phyloP scores from a whole-genome alignment of 2,888 invertebrate genomes.

The Monoplex corrugatus region DNA sequence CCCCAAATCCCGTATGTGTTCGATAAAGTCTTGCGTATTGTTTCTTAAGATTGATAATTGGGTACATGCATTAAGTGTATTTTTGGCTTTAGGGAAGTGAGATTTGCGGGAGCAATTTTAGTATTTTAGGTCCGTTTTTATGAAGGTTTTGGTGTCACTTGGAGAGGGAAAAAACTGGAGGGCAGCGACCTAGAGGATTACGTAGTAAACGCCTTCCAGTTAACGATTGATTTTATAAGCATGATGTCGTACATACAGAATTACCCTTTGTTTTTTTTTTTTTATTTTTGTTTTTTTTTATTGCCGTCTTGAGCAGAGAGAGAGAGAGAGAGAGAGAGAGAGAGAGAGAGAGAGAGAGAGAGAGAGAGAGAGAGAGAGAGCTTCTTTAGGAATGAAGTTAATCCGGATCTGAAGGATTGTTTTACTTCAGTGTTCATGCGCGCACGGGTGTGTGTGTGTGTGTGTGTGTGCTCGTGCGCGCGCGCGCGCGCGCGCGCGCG shows the following conservation, averaged over 20 bases:
- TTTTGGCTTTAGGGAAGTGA: too few species aligned
- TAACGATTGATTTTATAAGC: not conserved
- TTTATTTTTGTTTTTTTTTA: not conserved
- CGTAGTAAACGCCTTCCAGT: too few species aligned
- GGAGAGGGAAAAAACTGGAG: not conserved
- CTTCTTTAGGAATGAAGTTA: not conserved
- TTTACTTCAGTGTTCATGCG: not conserved
- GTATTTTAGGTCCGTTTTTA: too few species aligned
- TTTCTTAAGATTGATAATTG: too few species aligned
- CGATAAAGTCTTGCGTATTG: too few species aligned
- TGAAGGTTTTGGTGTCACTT: not conserved
- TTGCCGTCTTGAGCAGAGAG: not conserved
- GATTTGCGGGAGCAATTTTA: too few species aligned
- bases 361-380: not conserved
- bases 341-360: constrained; percentile 14
- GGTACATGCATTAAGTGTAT: too few species aligned
- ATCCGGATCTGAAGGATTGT: not conserved
- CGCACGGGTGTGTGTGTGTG: not conserved
- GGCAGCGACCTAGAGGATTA: too few species aligned
- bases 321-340: constrained; percentile 32
- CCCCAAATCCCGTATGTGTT: too few species aligned
- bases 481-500: too few species aligned
- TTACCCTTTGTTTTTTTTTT: not conserved
- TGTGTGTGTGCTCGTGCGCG: not conserved
- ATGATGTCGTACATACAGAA: not conserved